Evolutionary conservation across 2,797 vertebrate species (phyloP).

Genomic region (Eospalax fontanierii): DNA sequence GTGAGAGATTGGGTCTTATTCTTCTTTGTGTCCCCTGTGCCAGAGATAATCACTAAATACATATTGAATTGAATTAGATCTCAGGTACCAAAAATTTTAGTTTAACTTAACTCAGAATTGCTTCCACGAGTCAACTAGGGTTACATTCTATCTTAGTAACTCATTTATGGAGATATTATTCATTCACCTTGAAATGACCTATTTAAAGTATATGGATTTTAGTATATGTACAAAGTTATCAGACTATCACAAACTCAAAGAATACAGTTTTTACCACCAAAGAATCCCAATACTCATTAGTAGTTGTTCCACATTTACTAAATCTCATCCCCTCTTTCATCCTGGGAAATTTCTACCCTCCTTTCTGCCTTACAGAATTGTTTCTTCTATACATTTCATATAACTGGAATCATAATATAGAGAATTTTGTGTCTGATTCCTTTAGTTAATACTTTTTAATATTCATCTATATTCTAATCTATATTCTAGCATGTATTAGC

Average conservation of each 20-base stretch:
- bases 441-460: background rate
- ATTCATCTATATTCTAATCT: background rate
- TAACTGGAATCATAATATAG: background rate
- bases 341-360: background rate
- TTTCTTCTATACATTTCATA: background rate
- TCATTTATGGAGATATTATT: background rate
- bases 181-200: background rate
- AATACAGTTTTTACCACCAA: background rate
- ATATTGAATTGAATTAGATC: background rate
- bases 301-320: background rate
- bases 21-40: background rate
- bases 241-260: background rate
- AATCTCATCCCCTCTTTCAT: background rate
- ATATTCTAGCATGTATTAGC: background rate
- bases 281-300: background rate
- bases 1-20: background rate
- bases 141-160: slow-evolving; percentile 4
- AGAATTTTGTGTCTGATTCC: background rate
- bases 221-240: background rate
- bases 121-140: background rate
- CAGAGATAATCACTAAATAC: background rate
- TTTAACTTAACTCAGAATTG: slow-evolving; percentile 26
- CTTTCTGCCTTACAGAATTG: slow-evolving; percentile 19
- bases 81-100: background rate
- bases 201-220: background rate